Evolutionary conservation across 2,797 vertebrate genomes (phyloP).

Genomic region (Kryptopterus vitreolus): DNA sequence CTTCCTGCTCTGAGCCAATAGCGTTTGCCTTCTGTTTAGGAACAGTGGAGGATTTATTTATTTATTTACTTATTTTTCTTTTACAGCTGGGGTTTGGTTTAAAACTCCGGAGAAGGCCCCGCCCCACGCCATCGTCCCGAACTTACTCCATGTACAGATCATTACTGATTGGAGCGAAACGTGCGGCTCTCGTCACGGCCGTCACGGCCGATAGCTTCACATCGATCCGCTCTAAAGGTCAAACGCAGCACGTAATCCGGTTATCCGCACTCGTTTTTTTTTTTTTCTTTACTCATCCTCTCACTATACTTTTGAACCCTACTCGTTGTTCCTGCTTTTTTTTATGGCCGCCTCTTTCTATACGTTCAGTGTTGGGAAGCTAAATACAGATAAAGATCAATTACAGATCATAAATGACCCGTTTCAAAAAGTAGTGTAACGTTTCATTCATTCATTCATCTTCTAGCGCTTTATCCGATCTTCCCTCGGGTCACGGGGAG

Average conservation of each 20-base stretch:
- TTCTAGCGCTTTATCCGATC: too few relatives aligned
- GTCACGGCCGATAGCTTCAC: slow-evolving; percentile 64
- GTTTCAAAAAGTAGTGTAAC: too few relatives aligned
- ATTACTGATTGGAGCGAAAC: slow-evolving; percentile 73
- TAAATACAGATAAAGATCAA: too few relatives aligned
- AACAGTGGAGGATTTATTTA: slow-evolving; percentile 50
- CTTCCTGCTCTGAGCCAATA: slow-evolving; percentile 57
- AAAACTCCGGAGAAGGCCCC: slow-evolving; percentile 53
- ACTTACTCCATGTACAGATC: slow-evolving; percentile 70
- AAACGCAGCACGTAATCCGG: slow-evolving; percentile 62
- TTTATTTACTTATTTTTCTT: too few relatives aligned
- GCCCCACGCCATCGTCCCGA: slow-evolving; percentile 43
- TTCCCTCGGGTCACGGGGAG: too few relatives aligned
- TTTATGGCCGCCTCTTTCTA: too few relatives aligned
- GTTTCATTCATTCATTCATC: too few relatives aligned
- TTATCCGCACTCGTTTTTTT: slow-evolving; percentile 48
- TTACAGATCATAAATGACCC: too few relatives aligned
- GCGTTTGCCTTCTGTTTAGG: slow-evolving; percentile 51
- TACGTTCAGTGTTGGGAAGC: too few relatives aligned
- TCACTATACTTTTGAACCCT: too few relatives aligned
- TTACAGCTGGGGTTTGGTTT: slow-evolving; percentile 46
- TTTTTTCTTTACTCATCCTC: too few relatives aligned
- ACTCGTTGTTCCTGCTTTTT: too few relatives aligned
- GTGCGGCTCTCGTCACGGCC: slow-evolving; percentile 54
- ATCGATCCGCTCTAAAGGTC: slow-evolving; percentile 71